Base-by-base conservation (phyloP, 2,888 invertebrate species). In the Lissonota sp. region DNA sequence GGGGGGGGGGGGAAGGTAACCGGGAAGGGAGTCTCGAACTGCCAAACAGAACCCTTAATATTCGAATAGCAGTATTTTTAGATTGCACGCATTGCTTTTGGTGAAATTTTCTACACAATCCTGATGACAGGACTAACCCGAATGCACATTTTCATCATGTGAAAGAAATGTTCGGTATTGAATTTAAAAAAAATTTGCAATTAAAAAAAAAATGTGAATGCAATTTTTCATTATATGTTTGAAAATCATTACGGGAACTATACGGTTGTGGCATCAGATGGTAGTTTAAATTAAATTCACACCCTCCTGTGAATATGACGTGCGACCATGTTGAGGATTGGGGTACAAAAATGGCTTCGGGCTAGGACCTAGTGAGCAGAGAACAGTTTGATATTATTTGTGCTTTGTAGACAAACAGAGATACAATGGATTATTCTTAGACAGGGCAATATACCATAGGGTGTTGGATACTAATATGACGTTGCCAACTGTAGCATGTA, bases 401-500 rank as follows among this genome's bases (percentile, higher is more conserved):
- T 10, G 26, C 55, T 26, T n/a, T 7, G 40, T 7, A 37, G 62
- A 60, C 49, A 42, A 60, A 64, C 26, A 12, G 63, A 44, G 49
- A 62, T n/a, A 12, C 37, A 7, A 57, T 44, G 64, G 8, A 64
- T 16, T 58, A 51, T 44, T 64, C 26, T 60, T 6, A 14, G 10
- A 62, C 44, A 14, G 7, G 51, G 16, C 42, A 58, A 51, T 26
- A 42, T 53, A 39, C 44, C 57, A 57, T 57, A 14, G 40, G 63
- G n/a, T 63, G 70, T 64, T 26, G 3, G 26, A 51, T 58, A 58
- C 73, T 39, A 67, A 49, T 63, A 62, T 57, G 73, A 73, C 42
- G 53, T 62, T 46, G 46, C 53, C 10, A 60, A 66, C 55, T 83
- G 84, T 75, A 83, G 67, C 70, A 63, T 82, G 44, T 66, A 58